Evolutionary conservation across 2,113 vertebrate species (phyloP), one percentile per base, ranked within the genome.

Genomic region (Erpornis zantholeuca): DNA sequence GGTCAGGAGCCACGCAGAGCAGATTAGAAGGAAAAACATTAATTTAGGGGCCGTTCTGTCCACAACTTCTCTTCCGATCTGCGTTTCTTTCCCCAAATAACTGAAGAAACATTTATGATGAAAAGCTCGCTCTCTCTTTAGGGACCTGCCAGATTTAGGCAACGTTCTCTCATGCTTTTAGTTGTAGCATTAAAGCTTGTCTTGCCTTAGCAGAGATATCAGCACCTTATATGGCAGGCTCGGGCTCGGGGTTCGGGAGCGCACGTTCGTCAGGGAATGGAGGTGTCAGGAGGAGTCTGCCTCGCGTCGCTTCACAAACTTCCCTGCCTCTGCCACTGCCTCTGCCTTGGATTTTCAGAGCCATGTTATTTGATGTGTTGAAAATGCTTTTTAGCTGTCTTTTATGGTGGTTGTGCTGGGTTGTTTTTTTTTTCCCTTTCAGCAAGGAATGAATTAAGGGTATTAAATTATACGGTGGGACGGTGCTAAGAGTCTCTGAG

Each of bases 141-240:
- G 86, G 57, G 87, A 60, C 93, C 31, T 69, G 60, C 65, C 92
- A 84, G 86, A 88, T 68, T 69, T 80, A 70, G 68, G 70, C 82
- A 86, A 12, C 38, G 80, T 73, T 96, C 61, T 61, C 77, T 91
- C 70, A 75, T 94, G 80, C 73, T 57, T 79, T 94, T 35, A 77
- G 77, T 72, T 50, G 83, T 80, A 78, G 85, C 85, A 56, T 83
- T 92, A 91, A 92, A 92, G 87, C 94, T 63, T 31, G 35, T 49
- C 94, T 90, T 93, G 95, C 86, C 71, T 94, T 84, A 81, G 96
- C 87, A 94, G 90, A 50, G 88, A 52, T 85, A 70, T 8, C 90
- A 89, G 76, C 81, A 85, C 92, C 94, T 92, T 96, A 92, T 95
- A 93, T 88, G 96, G 95, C 68, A 89, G 82, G 76, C 87, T 82